Evolutionary conservation across 2,888 invertebrate genomes (phyloP), one percentile per base, ranked within the genome.

Genomic region (Melinaea marsaeus): DNA sequence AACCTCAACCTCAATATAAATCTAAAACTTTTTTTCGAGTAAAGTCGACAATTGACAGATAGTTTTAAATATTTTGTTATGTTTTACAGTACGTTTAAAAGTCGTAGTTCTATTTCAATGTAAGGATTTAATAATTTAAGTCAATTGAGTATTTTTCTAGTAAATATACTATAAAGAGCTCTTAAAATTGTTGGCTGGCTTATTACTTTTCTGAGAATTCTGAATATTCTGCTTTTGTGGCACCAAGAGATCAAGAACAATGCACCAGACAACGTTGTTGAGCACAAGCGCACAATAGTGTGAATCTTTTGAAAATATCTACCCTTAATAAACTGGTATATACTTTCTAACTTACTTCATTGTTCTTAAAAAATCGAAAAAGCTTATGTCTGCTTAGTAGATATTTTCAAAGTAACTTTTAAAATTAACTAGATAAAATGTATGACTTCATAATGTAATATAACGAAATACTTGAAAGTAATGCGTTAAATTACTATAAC

Each of bases 101-200:
- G 22, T 22, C 22, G 22, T 22, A 22, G 22, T 22, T 22, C 22
- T 22, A 22, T 22, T 22, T 22, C 22, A 22, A 22, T 22, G 22
- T 22, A 22, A 22, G 22, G 22, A 22, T 22, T 22, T 22, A 22
- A 22, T 22, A 22, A 22, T 22, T 22, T 22, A 22, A 22, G 22
- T 22, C 63, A 61, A 63, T 63, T 33, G 63, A 61, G 66, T 66
- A 61, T 63, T 63, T 66, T 61, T 63, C 35, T 56, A 61, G 57
- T 63, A 61, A 46, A 65, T 65, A 61, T 60, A 66, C 61, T 63
- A 66, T 61, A 66, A 58, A 62, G 57, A 65, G 62, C 47, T 62
- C 55, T 46, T 51, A 62, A 62, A 55, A 45, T 58, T 51, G 42
- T 58, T 62, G 32, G 32, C 11, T 51, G 32, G 6, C 3, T 22